These are phyloP conservation scores for Erpobdella octoculata DNA, from an alignment of 2,888 invertebrate genomes.

Conservation along the genomic window DNA sequence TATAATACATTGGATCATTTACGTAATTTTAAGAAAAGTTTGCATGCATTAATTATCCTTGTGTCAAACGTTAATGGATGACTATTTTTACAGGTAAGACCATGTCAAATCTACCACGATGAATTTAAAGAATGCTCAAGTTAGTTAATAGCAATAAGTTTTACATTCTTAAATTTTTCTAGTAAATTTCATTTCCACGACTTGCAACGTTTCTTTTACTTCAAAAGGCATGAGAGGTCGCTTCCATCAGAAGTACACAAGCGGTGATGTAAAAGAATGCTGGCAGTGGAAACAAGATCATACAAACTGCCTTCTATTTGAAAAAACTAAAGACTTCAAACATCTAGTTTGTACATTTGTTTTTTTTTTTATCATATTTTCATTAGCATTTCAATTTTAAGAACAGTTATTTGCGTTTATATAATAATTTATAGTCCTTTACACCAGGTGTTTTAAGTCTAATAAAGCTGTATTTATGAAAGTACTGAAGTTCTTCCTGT, in stretches of 20 bases:
- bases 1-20: no score
- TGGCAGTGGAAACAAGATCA: constrained; percentile 71
- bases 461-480: no score
- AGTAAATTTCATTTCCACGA: not conserved
- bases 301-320: constrained; percentile 67
- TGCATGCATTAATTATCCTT: not conserved
- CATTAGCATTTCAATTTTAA: no score
- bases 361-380: constrained; percentile 9
- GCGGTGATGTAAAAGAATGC: constrained; percentile 68
- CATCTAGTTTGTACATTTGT: constrained; percentile 60
- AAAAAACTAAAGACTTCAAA: constrained; percentile 58
- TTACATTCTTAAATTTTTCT: not conserved
- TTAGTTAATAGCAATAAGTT: constrained; percentile 29
- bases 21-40: no score
- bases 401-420: no score
- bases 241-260: constrained; percentile 72
- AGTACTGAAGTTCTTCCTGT: no score
- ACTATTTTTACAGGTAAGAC: constrained; percentile 29
- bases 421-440: no score
- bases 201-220: not conserved
- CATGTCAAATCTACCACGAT: constrained; percentile 34
- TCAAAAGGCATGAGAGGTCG: constrained; percentile 31
- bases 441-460: no score
- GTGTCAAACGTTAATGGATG: not conserved
- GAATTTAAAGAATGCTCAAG: constrained; percentile 36